Evolutionary conservation across 2,888 invertebrate genomes (phyloP).

Genomic region (Lutraria lutraria): DNA sequence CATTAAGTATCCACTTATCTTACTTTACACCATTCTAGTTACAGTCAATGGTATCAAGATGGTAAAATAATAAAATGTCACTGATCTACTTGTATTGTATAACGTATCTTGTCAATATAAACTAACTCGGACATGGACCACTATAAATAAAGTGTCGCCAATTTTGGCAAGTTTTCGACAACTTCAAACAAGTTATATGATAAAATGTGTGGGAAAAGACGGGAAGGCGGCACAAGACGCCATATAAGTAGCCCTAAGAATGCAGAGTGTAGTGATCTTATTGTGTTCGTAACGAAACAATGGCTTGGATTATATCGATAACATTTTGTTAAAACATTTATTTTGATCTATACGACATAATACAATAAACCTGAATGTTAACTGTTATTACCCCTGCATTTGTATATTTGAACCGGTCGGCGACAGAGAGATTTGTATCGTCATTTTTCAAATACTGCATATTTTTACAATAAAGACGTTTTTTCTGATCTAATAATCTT

Average conservation of each 20-base stretch:
- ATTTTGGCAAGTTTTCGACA: constrained; percentile 32
- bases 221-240: neutral
- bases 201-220: constrained; percentile 35
- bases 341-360: neutral
- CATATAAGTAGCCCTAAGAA: neutral
- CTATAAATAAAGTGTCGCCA: constrained; percentile 22
- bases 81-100: neutral
- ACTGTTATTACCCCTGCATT: no score
- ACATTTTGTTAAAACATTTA: neutral
- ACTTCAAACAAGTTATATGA: constrained; percentile 25
- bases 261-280: neutral
- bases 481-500: no score
- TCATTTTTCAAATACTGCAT: no score
- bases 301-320: neutral
- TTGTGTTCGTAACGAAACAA: constrained; percentile 17
- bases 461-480: no score
- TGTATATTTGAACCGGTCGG: no score
- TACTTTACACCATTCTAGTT: neutral
- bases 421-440: no score
- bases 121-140: neutral
- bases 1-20: neutral
- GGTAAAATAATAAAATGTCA: neutral
- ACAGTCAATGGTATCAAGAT: neutral
- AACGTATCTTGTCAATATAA: neutral
- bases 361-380: neutral